These are phyloP conservation scores for Phoronis australis DNA, from an alignment of 2,888 invertebrate species.

Conservation along the genomic window DNA sequence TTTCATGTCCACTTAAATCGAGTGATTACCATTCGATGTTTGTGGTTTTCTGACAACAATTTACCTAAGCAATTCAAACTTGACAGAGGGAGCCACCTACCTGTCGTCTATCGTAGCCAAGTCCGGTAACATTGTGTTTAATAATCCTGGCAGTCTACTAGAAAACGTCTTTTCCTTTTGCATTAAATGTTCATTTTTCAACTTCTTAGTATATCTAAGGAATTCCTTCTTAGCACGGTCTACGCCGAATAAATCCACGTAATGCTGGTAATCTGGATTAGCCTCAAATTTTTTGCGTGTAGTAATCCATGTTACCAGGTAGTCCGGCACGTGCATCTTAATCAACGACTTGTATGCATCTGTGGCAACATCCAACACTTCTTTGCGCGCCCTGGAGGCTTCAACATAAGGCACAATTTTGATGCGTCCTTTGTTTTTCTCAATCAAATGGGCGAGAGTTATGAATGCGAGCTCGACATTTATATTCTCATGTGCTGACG, in stretches of 20 bases:
- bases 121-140: constrained; percentile 75
- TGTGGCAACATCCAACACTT: constrained; percentile 81
- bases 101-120: constrained; percentile 64
- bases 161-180: constrained; percentile 71
- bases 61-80: too few species aligned
- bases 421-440: constrained; percentile 70
- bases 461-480: constrained; percentile 87
- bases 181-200: constrained; percentile 72
- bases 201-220: constrained; percentile 70
- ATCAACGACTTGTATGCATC: constrained; percentile 86
- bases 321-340: constrained; percentile 71
- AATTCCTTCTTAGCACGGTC: constrained; percentile 76
- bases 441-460: constrained; percentile 84
- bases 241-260: constrained; percentile 81
- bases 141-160: constrained; percentile 69
- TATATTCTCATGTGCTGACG: constrained; percentile 91
- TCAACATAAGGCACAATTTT: constrained; percentile 67
- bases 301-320: constrained; percentile 63
- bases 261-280: constrained; percentile 79
- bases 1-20: too few species aligned
- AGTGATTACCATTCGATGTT: too few species aligned
- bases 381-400: constrained; percentile 78
- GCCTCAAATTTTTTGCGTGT: constrained; percentile 77
- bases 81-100: too few species aligned
- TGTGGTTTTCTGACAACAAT: too few species aligned